phyloP scores from a whole-genome alignment of 1,140 invertebrate species.

The Antheraea pernyi region DNA sequence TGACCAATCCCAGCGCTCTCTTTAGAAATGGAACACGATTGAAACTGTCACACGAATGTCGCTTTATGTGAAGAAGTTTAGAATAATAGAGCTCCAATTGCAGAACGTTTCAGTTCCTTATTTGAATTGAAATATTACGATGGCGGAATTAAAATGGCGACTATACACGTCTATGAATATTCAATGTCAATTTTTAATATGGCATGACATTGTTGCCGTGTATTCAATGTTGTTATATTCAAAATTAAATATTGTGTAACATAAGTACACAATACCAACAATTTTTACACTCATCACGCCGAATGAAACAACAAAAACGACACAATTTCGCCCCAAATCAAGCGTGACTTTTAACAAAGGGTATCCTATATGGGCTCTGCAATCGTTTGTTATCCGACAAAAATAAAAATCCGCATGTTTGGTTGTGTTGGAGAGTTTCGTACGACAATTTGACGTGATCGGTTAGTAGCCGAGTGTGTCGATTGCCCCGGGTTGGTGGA shows the following conservation, averaged over 20 bases:
- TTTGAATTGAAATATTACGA: conserved; percentile 13
- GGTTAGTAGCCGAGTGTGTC: conserved; percentile 51
- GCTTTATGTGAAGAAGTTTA: conserved; percentile 41
- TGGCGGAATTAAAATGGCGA: conserved; percentile 22
- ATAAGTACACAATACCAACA: conserved; percentile 39
- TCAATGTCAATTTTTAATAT: conserved; percentile 3
- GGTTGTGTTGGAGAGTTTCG: conserved; percentile 4
- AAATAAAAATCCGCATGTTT: conserved; percentile 32
- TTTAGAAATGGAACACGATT: conserved; percentile 58
- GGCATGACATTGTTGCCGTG: not conserved
- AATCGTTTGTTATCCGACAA: conserved; percentile 50
- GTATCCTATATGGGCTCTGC: conserved; percentile 49
- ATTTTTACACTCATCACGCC: conserved; percentile 68
- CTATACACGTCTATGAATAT: not conserved
- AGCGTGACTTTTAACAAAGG: conserved; percentile 73
- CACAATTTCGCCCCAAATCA: conserved; percentile 73
- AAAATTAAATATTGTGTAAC: not conserved
- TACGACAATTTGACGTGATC: conserved; percentile 30
- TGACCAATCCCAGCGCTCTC: conserved; percentile 46
- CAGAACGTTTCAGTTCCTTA: conserved; percentile 9
- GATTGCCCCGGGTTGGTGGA: conserved; percentile 64
- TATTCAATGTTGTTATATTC: conserved; percentile 10
- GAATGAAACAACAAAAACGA: conserved; percentile 74
- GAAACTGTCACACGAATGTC: conserved; percentile 57
- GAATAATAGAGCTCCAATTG: not conserved